Percentiles rank a stretch among this genome's conserved stretches.
Evolutionary conservation across 2,888 invertebrate species (phyloP).

Genomic region (Pyrochroa serraticornis): DNA sequence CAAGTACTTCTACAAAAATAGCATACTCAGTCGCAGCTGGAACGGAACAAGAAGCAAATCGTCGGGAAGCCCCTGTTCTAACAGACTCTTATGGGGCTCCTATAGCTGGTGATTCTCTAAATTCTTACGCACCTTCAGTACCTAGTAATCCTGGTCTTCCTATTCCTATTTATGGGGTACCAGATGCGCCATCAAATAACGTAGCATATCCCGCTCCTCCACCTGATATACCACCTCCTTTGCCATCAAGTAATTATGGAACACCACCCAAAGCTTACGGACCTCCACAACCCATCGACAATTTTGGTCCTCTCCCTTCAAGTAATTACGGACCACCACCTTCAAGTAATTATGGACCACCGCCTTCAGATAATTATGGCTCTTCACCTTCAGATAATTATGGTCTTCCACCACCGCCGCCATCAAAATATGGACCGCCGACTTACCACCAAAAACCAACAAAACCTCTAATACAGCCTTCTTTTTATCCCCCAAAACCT

Average conservation of each 20-base stretch:
- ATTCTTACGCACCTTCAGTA: constrained; percentile 50
- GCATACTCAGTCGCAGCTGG: constrained; percentile 48
- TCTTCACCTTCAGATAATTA: too few species aligned
- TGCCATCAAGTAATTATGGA: constrained; percentile 31
- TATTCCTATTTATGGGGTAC: constrained; percentile 66
- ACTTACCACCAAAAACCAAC: constrained; percentile 34
- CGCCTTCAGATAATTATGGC: constrained; percentile 2
- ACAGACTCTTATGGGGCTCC: constrained; percentile 62
- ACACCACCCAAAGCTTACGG: constrained; percentile 31
- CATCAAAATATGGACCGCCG: constrained; percentile 37
- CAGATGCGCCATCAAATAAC: constrained; percentile 58
- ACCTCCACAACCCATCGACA: constrained; percentile 19
- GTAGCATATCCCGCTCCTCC: constrained; percentile 59
- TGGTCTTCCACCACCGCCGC: constrained; percentile 29
- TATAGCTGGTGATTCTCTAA: constrained; percentile 60
- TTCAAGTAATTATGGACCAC: constrained; percentile 18
- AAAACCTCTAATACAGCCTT: constrained; percentile 40
- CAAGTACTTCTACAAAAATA: constrained; percentile 36
- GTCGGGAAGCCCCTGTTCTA: constrained; percentile 50
- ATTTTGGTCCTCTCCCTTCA: constrained; percentile 1
- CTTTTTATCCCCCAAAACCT: constrained; percentile 49
- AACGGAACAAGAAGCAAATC: constrained; percentile 49
- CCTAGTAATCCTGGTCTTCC: constrained; percentile 61
- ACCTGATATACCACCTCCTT: constrained; percentile 57
- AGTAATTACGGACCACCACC: constrained; percentile 2